Evolutionary conservation across 1,140 invertebrate species (phyloP), one percentile per base, ranked within the genome.

Genomic region (Trypoxylus dichotomus): DNA sequence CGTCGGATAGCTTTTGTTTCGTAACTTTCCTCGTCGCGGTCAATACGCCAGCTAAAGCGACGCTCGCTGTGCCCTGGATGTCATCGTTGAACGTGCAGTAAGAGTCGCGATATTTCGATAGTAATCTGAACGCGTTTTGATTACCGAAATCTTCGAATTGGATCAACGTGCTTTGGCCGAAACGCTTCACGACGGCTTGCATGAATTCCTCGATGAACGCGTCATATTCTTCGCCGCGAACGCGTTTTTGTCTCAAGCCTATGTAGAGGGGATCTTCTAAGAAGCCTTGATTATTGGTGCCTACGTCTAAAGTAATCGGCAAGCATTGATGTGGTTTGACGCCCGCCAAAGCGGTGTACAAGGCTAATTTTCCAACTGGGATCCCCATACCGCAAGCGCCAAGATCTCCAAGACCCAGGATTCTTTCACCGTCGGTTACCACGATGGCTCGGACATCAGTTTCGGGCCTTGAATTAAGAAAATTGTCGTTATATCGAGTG

Each of bases 171-270:
- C 93, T 96, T 83, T 94, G 92, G 0, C 94, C 94, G 83, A 92
- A 98, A 80, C 95, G 91, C 77, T 91, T 90, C 0, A 98, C 93
- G 19, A 93, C 94, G 0, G 97, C 96, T 68, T 92, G 84, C 96
- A 99, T 98, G 85, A 99, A 99, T 88, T 99, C 98, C 68, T 99
- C 97, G 47, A 99, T 89, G 78, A 99, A 95, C 7, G 94, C 93
- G 84, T 99, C 96, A 86, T 98, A 99, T 76, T 92, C 90, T 25
- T 88, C 79, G 0, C 97, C 97, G 3, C 91, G 92, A 0, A 96
- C 91, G 75, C 98, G 91, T 54, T 90, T 92, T 78, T 98, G 94
- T 25, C 91, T 90, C 25, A 98, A 86, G 0, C 98, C 98, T 86
- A 98, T 96, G 88, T 99, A 99, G 11, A 96, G 88, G 0, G 94